Evolutionary conservation across 2,888 invertebrate species (phyloP), one percentile per base, ranked within the genome.

Genomic region (Chymomyza fuscimana): DNA sequence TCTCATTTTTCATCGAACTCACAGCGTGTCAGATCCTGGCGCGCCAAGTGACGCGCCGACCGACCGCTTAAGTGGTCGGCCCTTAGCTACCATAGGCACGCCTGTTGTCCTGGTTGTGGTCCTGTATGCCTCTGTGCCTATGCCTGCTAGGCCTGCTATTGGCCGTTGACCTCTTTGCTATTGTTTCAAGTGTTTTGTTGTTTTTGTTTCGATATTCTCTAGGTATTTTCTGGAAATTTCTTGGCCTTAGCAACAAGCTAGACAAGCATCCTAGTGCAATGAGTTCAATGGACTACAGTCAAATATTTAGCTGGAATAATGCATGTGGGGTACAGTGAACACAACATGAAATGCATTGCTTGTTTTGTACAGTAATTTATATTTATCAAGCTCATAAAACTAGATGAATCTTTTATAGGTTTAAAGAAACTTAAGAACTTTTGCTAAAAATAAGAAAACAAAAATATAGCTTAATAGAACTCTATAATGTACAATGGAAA

Each of bases 1-100:
- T 83, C 86, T 79, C 86, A 72, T 81, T 86, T 86, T 81, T 79
- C 86, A 81, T 70, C 71, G 64, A 46, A 46, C 40, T 12, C 40
- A 46, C 40, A 46, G 40, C 40, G 40, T 46, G 40, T 12, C 40
- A 46, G 40, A 46, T 46, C 40, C 40, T 46, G 40, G 12, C 10
- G 40, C 40, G 40, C 12, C 36, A 36, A 36, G 9, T 36, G 36
- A 36, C 36, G 36, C 36, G 36, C 36, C 52, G n/a, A 32, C 50
- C 6, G 50, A 46, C 12, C 40, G 40, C 40, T 10, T 46, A 46
- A 46, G 40, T 46, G 12, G 40, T 46, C 40, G 40, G 40, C 12
- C 12, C 4, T 46, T 46, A 3, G 40, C 40, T 46, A 46, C 12
- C 12, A 46, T 10, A 46, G 40, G 12, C 40, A 12, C 40, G 40